Conservation (phyloP, 2,797 vertebrate genomes). For the Sparus aurata region DNA sequence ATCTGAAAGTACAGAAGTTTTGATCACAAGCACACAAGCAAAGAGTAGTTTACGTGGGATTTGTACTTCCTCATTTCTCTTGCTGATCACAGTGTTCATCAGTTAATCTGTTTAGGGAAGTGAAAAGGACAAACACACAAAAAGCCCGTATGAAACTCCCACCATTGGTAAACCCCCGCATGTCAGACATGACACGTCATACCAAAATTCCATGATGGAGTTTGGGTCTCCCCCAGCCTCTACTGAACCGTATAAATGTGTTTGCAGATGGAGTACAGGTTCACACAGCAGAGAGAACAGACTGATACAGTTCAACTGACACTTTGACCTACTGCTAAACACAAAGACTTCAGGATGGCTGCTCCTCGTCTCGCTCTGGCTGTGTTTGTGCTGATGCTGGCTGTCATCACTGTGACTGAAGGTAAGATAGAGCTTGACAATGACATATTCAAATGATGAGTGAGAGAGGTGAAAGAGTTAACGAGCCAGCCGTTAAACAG, state of each 20-base stretch:
- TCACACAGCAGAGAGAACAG: conserved; percentile 20
- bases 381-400: conserved; percentile 70
- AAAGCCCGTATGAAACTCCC: neutral
- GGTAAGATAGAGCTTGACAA: conserved; percentile 59
- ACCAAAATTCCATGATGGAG: fast-evolving
- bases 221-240: neutral
- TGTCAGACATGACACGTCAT: conserved; percentile 2
- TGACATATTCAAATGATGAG: neutral
- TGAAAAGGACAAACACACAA: neutral
- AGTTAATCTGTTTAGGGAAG: conserved; percentile 22
- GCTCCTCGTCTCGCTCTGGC: conserved; percentile 73
- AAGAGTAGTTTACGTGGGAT: conserved; percentile 10
- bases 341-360: conserved; percentile 65
- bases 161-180: neutral
- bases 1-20: conserved; percentile 4
- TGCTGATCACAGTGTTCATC: neutral
- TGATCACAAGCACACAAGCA: neutral
- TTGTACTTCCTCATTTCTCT: conserved; percentile 13
- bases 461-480: neutral
- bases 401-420: conserved; percentile 69
- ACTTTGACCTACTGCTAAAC: neutral
- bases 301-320: neutral
- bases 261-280: neutral
- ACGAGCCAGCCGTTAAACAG: neutral
- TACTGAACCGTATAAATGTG: conserved; percentile 21